Conservation (phyloP, 2,113 vertebrate genomes). For the Plecotus auritus region DNA sequence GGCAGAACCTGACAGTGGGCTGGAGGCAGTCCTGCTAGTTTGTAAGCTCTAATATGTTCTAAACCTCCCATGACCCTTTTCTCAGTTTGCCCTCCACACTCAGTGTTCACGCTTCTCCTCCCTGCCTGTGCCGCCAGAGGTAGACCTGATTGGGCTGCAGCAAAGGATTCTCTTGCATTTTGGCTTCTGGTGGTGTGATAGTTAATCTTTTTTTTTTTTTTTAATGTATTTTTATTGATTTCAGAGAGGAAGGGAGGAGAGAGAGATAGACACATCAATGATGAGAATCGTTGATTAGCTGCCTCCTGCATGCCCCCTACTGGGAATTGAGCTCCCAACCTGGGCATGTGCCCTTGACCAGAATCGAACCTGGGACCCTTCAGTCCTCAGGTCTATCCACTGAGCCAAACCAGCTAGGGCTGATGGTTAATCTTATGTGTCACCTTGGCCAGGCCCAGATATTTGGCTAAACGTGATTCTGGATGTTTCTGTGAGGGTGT, state of each 20-base stretch:
- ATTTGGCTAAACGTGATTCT: neutral
- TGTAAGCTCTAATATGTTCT: neutral
- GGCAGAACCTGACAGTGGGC: neutral
- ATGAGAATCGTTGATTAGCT: too few species aligned
- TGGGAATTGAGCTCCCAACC: too few species aligned
- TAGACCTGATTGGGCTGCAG: neutral
- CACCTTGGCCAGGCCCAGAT: neutral
- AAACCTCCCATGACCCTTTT: fast-evolving
- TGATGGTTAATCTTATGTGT: neutral
- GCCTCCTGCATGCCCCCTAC: too few species aligned
- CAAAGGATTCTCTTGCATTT: neutral
- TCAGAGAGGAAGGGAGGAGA: too few species aligned
- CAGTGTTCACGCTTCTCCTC: neutral
- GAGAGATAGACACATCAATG: too few species aligned
- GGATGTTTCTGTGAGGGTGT: neutral
- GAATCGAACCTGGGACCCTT: too few species aligned
- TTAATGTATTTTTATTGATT: too few species aligned
- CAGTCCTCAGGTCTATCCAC: too few species aligned
- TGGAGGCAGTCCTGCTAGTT: neutral
- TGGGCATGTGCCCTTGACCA: too few species aligned
- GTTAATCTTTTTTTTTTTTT: neutral
- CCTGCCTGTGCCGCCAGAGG: fast-evolving
- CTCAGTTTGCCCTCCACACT: neutral
- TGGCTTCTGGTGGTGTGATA: neutral
- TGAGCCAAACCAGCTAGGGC: too few species aligned